Conservation (phyloP, 2,797 vertebrate species). For the Acipenser oxyrinchus region DNA sequence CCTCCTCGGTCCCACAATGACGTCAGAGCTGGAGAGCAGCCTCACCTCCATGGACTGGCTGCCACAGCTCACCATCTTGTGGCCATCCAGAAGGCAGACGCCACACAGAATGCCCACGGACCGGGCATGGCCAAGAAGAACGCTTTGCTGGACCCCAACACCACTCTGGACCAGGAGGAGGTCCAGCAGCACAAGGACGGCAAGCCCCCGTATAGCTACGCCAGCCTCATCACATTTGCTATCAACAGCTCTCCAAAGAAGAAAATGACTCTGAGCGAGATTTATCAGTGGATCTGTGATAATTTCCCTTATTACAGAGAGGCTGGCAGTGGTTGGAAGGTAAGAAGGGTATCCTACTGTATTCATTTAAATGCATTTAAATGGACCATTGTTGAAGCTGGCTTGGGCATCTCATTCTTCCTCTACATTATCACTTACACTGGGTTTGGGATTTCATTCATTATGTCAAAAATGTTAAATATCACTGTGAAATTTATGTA, state of each 20-base stretch:
- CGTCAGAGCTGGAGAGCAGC: constrained; percentile 91
- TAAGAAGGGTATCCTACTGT: constrained; percentile 37
- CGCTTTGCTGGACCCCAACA: constrained; percentile 76
- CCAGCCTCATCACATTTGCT: constrained; percentile 87
- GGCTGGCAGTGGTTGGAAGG: constrained; percentile 90
- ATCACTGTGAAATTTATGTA: too few species aligned
- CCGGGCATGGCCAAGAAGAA: constrained; percentile 80
- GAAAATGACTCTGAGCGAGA: constrained; percentile 92
- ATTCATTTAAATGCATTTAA: too few species aligned
- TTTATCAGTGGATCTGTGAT: constrained; percentile 95
- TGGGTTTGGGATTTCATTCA: too few species aligned
- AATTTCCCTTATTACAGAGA: constrained; percentile 91
- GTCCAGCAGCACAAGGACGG: constrained; percentile 88
- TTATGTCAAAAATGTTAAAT: too few species aligned
- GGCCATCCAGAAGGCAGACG: constrained; percentile 79
- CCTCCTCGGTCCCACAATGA: constrained; percentile 68
- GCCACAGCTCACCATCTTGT: constrained; percentile 86
- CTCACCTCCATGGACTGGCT: constrained; percentile 92
- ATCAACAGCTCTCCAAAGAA: constrained; percentile 93
- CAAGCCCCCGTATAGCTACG: constrained; percentile 87
- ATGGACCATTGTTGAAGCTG: too few species aligned
- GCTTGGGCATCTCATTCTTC: too few species aligned
- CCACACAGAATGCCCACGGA: constrained; percentile 71
- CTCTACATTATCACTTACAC: too few species aligned
- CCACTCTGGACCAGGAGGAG: constrained; percentile 86